phyloP scores from a whole-genome alignment of 1,140 invertebrate species.

The Aphis craccivora region DNA sequence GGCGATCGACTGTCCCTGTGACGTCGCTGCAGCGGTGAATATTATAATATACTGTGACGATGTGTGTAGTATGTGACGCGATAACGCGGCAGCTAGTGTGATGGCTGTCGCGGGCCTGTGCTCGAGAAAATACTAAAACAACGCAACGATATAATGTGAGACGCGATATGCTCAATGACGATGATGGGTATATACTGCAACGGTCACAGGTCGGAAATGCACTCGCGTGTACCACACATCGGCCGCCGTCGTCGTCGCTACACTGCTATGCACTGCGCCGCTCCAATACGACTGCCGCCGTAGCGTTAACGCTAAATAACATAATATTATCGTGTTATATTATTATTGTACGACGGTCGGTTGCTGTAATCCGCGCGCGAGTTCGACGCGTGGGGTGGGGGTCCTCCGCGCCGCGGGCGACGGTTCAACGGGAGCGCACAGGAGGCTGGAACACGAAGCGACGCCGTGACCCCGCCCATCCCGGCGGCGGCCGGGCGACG shows the following conservation, averaged over 20 bases:
- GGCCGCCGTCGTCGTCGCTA: background rate
- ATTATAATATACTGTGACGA: too few species aligned
- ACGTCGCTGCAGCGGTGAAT: too few species aligned
- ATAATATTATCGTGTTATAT: background rate
- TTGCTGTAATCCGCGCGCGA: background rate
- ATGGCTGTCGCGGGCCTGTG: too few species aligned
- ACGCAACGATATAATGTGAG: too few species aligned
- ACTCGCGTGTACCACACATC: too few species aligned
- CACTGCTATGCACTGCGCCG: background rate
- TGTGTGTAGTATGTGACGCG: too few species aligned
- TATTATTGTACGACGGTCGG: background rate
- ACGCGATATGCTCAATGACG: too few species aligned
- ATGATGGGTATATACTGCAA: too few species aligned
- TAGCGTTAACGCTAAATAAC: background rate
- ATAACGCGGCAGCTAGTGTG: too few species aligned
- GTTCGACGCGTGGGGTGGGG: background rate
- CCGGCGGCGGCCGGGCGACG: background rate
- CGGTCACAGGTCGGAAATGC: too few species aligned
- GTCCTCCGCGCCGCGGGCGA: background rate
- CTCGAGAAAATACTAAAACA: too few species aligned
- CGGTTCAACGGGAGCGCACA: conserved; percentile 8
- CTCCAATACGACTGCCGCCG: background rate
- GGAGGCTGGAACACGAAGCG: conserved; percentile 30
- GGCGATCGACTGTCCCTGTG: background rate
- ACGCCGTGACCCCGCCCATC: conserved; percentile 7